These are phyloP conservation scores for Charina bottae DNA, from an alignment of 2,113 vertebrate genomes.

Conservation along the genomic window DNA sequence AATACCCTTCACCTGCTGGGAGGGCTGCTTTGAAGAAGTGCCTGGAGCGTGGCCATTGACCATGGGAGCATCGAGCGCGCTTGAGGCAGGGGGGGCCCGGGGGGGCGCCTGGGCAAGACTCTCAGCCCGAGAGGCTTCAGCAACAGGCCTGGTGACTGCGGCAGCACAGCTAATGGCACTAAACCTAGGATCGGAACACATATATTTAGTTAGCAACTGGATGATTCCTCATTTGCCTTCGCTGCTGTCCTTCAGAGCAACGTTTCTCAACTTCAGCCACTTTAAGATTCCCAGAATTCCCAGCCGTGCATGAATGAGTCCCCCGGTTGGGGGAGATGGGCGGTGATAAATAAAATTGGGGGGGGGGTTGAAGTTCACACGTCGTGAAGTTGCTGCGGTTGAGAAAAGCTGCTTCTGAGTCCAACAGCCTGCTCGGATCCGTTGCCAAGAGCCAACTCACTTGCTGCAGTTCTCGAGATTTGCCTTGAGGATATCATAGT, in stretches of 20 bases:
- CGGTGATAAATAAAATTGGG: no score
- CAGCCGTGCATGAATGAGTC: no score
- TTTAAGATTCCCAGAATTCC: no score
- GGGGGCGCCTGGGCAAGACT: constrained; percentile 33
- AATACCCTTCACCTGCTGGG: constrained; percentile 85
- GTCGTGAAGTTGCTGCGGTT: no score
- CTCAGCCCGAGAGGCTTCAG: constrained; percentile 66
- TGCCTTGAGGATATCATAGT: constrained; percentile 92
- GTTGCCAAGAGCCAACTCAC: constrained; percentile 66
- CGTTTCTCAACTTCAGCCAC: neutral
- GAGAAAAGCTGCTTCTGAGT: no score
- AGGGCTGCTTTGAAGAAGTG: constrained; percentile 59
- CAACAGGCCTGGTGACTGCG: constrained; percentile 73
- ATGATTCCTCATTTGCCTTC: neutral
- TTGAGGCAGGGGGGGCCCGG: constrained; percentile 21
- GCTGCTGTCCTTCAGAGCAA: neutral
- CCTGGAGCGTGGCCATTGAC: constrained; percentile 71
- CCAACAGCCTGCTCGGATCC: neutral
- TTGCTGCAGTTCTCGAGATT: constrained; percentile 90
- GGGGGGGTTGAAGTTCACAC: no score
- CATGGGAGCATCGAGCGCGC: neutral
- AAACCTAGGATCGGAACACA: constrained; percentile 71
- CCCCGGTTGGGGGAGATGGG: no score
- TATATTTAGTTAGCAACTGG: neutral
- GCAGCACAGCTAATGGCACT: constrained; percentile 86